These are phyloP conservation scores for Zophobas atratus DNA, from an alignment of 1,140 invertebrate genomes.

Conservation along the genomic window DNA sequence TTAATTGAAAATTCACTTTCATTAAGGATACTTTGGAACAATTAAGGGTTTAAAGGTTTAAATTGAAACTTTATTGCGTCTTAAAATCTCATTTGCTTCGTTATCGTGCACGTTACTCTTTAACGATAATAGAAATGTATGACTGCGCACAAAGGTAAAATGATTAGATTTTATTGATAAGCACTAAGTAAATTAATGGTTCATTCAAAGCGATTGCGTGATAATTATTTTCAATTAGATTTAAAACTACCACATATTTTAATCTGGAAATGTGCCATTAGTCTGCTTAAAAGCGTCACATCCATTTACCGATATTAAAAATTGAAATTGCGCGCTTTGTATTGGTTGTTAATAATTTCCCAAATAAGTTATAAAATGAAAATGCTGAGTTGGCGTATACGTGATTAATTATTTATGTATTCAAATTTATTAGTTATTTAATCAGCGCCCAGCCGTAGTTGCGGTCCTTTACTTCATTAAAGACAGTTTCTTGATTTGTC, in stretches of 20 bases:
- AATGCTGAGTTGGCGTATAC: no score
- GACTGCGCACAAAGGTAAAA: conserved; percentile 34
- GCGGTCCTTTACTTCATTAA: no score
- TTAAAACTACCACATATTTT: conserved; percentile 5
- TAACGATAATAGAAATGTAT: conserved; percentile 32
- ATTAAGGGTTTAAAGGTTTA: conserved; percentile 37
- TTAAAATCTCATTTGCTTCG: conserved; percentile 30
- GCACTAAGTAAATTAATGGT: conserved; percentile 23
- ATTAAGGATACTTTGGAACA: conserved; percentile 9
- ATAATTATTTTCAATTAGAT: conserved; percentile 15
- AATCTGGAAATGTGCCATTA: conserved; percentile 19
- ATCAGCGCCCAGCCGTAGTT: no score
- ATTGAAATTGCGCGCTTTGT: not conserved
- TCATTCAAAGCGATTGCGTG: conserved; percentile 22
- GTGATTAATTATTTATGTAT: no score
- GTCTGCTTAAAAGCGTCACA: no score
- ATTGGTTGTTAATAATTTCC: not conserved
- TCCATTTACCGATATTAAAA: not conserved
- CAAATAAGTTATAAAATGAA: no score
- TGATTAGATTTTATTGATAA: conserved; percentile 39
- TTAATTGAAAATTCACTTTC: conserved; percentile 37
- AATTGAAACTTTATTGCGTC: conserved; percentile 39
- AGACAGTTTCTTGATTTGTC: no score
- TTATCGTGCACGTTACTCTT: conserved; percentile 22
- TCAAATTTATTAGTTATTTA: no score